These are phyloP conservation scores for Drosophila pullipes DNA, from an alignment of 2,888 invertebrate genomes.

Conservation along the genomic window DNA sequence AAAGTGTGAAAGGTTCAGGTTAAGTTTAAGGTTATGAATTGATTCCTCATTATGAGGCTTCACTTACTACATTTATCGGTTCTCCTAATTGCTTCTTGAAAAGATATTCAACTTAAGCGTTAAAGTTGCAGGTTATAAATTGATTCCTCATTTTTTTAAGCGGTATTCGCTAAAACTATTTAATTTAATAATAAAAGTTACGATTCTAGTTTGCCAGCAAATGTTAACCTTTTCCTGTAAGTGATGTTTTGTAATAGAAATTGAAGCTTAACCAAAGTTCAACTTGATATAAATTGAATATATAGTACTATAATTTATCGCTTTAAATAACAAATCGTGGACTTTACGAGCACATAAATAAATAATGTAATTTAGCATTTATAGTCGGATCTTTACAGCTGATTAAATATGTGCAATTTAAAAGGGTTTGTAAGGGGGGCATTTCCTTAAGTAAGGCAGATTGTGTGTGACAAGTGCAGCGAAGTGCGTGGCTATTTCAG, in stretches of 20 bases:
- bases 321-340: constrained; percentile 14
- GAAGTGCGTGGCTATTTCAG: constrained; percentile 42
- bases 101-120: neutral
- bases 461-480: constrained; percentile 59
- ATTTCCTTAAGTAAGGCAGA: constrained; percentile 33
- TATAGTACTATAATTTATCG: neutral
- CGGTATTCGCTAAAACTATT: neutral
- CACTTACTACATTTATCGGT: neutral
- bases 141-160: neutral
- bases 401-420: constrained; percentile 67
- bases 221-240: neutral
- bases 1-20: neutral
- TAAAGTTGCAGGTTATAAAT: neutral
- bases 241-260: neutral
- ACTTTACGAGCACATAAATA: constrained; percentile 12
- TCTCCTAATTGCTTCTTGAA: neutral
- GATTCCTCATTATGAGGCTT: neutral
- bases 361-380: neutral
- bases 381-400: constrained; percentile 45
- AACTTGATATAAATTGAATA: too few relatives aligned
- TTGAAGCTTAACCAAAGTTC: neutral
- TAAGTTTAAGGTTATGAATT: neutral
- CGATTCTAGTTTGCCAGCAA: neutral
- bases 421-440: constrained; percentile 28
- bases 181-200: neutral